Percentiles rank a stretch among this genome's conserved stretches.
These are phyloP conservation scores for Aricia artaxerxes DNA, from an alignment of 2,888 invertebrate species.

Conservation along the genomic window DNA sequence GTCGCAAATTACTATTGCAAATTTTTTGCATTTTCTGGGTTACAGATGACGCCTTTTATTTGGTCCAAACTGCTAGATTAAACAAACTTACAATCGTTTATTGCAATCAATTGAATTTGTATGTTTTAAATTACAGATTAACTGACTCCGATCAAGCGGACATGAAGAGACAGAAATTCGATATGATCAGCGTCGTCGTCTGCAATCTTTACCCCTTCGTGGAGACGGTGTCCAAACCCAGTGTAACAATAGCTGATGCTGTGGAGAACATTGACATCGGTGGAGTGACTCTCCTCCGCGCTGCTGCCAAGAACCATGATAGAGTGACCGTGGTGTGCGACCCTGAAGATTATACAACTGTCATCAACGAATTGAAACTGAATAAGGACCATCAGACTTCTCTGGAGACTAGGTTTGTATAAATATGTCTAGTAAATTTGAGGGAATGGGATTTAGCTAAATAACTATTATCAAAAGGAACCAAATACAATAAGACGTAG, in stretches of 20 bases:
- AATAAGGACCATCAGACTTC: slow-evolving; percentile 85
- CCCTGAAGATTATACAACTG: slow-evolving; percentile 87
- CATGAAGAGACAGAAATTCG: slow-evolving; percentile 88
- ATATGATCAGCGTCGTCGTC: slow-evolving; percentile 92
- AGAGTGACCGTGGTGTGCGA: slow-evolving; percentile 97
- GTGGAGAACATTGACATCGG: slow-evolving; percentile 98
- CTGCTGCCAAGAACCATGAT: slow-evolving; percentile 98
- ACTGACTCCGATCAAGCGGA: slow-evolving; percentile 90
- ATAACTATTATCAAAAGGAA: no score
- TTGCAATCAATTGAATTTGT: neutral
- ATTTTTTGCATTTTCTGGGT: no score
- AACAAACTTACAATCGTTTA: neutral
- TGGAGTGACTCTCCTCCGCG: slow-evolving; percentile 95
- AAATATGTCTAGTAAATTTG: neutral
- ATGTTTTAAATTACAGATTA: slow-evolving; percentile 63
- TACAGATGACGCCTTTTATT: neutral
- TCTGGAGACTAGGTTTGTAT: slow-evolving; percentile 83
- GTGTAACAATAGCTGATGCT: slow-evolving; percentile 91
- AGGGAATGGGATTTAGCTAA: neutral
- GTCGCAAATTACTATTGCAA: no score
- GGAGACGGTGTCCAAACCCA: slow-evolving; percentile 89
- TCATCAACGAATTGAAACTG: slow-evolving; percentile 77
- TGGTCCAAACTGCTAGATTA: neutral
- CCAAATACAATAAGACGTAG: no score
- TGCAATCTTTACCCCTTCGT: slow-evolving; percentile 98